Base-by-base conservation (phyloP, 2,113 vertebrate genomes). In the Aptenodytes forsteri region DNA sequence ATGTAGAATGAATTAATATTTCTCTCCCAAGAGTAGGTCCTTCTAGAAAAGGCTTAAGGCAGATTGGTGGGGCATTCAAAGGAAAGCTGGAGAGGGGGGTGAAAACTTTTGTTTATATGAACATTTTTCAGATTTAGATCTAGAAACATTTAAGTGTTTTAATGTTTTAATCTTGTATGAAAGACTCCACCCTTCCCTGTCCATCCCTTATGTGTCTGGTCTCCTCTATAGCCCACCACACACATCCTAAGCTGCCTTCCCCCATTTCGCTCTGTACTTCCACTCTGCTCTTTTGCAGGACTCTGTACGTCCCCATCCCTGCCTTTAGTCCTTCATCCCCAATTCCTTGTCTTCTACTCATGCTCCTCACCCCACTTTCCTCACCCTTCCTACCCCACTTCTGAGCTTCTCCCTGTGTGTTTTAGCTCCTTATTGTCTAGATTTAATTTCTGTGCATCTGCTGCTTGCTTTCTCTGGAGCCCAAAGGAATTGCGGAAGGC, bases 61-160 rank as follows among this genome's bases (percentile, higher is more conserved):
- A 96, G 70, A 96, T 95, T 93, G 94, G 96, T 96, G 97, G 87
- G 87, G 96, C 88, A 97, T 32, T 91, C 89, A 95, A 84, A 94
- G n/a, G 70, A 82, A 95, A 94, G 66, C 9, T 38, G 58, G 59
- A 87, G 78, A 18, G 27, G 13, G 38, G 59, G 26, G 21, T 69
- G 62, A 86, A 84, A 89, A 46, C 66, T 76, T 67, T 11, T 95
- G 87, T 93, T 96, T 90, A 93, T 38, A 79, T 34, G 70, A 94
- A 80, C 44, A 49, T 83, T 96, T 96, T 89, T 87, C 93, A 93
- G 83, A 96, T 96, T 87, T 73, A 85, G 81, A 96, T 94, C 95
- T 91, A 29, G 8, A 94, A 95, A 80, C 14, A 36, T 85, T 23
- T 32, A 65, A 62, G 21, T 23, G 10, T 87, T 93, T 75, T 50